Conservation (phyloP, 2,797 vertebrate genomes). For the Thaleichthys pacificus region DNA sequence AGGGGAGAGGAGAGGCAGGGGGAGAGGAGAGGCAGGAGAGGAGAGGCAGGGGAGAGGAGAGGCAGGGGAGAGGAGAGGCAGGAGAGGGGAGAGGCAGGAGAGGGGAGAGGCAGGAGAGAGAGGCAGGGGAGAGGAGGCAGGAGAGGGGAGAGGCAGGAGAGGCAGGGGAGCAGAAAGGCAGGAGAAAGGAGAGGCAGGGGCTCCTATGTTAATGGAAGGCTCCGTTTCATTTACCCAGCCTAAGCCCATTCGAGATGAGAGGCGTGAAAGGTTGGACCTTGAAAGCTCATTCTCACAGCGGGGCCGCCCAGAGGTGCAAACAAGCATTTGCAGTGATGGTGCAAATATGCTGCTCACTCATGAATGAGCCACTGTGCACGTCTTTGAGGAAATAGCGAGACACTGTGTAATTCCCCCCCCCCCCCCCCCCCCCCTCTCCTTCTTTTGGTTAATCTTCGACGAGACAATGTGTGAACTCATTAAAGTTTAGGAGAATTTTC, state of each 20-base stretch:
- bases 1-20: background rate
- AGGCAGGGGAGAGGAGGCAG: background rate
- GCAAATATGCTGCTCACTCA: slow-evolving; percentile 2
- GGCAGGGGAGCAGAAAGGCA: too few relatives aligned
- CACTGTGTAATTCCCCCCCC: background rate
- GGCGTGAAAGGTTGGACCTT: background rate
- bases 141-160: background rate
- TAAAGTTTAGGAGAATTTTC: background rate
- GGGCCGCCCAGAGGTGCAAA: slow-evolving; percentile 19
- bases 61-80: background rate
- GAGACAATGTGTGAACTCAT: too few relatives aligned
- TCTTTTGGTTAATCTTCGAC: too few relatives aligned
- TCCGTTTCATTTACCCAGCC: slow-evolving; percentile 13
- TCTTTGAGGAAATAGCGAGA: slow-evolving; percentile 10
- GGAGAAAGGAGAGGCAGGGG: background rate
- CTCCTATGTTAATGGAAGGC: slow-evolving; percentile 12
- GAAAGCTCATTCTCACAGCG: slow-evolving; percentile 16
- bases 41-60: background rate
- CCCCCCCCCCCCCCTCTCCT: too few relatives aligned
- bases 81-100: too few relatives aligned
- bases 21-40: too few relatives aligned
- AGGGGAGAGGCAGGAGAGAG: too few relatives aligned
- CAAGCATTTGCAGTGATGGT: slow-evolving; percentile 22
- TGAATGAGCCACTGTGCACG: background rate
- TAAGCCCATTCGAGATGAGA: slow-evolving; percentile 2